Evolutionary conservation across 2,797 vertebrate genomes (phyloP).

Genomic region (Acipenser ruthenus): DNA sequence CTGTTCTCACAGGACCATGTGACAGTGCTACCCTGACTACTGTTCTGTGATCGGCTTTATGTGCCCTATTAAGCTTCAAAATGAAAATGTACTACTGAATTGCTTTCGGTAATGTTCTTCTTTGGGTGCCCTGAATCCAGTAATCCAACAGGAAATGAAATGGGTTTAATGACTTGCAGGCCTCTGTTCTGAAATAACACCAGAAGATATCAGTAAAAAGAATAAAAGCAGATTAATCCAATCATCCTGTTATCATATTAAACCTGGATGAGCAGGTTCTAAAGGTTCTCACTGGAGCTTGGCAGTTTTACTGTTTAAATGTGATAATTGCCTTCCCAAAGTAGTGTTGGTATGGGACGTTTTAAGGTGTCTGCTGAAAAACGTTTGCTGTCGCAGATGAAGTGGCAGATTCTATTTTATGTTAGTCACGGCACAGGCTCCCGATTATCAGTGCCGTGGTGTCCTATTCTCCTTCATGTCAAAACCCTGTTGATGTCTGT

Average conservation of each 20-base stretch:
- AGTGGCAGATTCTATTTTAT: background rate
- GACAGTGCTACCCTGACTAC: background rate
- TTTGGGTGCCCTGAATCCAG: constrained; percentile 21
- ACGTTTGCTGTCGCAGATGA: background rate
- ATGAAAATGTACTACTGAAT: constrained; percentile 3
- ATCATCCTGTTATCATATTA: constrained; percentile 34
- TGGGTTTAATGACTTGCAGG: constrained; percentile 37
- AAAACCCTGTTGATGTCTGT: background rate
- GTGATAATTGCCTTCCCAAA: background rate
- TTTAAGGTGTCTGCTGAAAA: background rate
- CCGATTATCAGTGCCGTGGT: background rate
- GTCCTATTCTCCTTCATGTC: background rate
- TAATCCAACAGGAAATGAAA: constrained; percentile 49
- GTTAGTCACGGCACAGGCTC: background rate
- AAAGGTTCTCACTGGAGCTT: background rate
- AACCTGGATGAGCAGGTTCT: constrained; percentile 24
- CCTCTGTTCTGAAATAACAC: constrained; percentile 23
- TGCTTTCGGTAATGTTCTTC: constrained; percentile 15
- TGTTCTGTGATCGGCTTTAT: constrained; percentile 11
- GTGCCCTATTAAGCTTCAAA: constrained; percentile 9
- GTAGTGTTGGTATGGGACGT: no score
- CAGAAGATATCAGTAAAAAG: constrained; percentile 20
- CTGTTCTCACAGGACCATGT: no score
- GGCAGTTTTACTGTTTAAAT: constrained; percentile 1
- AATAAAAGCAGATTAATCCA: constrained; percentile 43